phyloP scores from a whole-genome alignment of 1,140 invertebrate species.

The Papilio dardanus region DNA sequence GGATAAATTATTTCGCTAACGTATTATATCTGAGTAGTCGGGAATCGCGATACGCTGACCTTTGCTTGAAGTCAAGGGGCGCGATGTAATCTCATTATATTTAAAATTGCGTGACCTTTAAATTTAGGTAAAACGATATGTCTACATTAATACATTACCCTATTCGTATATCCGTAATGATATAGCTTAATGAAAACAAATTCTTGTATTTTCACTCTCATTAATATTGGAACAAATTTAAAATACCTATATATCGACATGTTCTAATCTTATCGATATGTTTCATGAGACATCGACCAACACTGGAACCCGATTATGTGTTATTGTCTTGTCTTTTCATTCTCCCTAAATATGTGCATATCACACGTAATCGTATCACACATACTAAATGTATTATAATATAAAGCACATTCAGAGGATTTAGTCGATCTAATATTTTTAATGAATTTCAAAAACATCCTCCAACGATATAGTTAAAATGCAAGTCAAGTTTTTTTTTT shows the following conservation, averaged over 20 bases:
- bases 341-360: too few relatives aligned
- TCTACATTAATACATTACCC: background rate
- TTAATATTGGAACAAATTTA: background rate
- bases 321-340: too few relatives aligned
- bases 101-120: slow-evolving; percentile 15
- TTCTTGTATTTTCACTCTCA: background rate
- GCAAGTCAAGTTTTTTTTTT: background rate
- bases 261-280: too few relatives aligned
- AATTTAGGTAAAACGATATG: background rate
- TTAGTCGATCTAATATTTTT: background rate
- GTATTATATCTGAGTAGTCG: background rate
- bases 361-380: too few relatives aligned
- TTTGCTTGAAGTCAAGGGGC: slow-evolving; percentile 21
- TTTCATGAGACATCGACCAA: too few relatives aligned
- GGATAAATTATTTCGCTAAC: slow-evolving; percentile 29
- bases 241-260: background rate
- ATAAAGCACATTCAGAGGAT: too few relatives aligned
- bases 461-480: background rate
- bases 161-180: background rate
- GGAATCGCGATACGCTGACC: background rate
- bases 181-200: background rate
- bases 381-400: too few relatives aligned
- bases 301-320: too few relatives aligned
- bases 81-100: slow-evolving; percentile 17
- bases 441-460: slow-evolving; percentile 5